These are phyloP conservation scores for Rhyacophila brunnea DNA, from an alignment of 1,140 invertebrate genomes.

Conservation along the genomic window DNA sequence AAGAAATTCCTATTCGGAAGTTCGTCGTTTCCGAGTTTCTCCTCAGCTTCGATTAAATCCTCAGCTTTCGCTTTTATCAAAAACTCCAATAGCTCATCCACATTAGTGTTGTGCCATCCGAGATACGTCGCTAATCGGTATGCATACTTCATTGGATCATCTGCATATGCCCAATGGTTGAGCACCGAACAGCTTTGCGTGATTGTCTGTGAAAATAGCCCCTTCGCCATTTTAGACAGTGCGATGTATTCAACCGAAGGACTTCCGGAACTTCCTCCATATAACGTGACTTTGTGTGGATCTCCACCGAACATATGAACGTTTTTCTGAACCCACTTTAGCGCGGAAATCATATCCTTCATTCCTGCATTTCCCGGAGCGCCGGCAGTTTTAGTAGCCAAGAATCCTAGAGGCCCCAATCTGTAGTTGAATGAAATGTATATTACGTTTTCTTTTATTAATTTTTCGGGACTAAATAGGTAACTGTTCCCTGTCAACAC, in stretches of 20 bases:
- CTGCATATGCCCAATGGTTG: constrained; percentile 59
- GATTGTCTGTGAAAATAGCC: constrained; percentile 52
- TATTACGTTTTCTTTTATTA: constrained; percentile 63
- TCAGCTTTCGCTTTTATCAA: constrained; percentile 39
- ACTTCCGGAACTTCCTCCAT: constrained; percentile 52
- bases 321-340: constrained; percentile 59
- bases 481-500: constrained; percentile 53
- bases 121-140: constrained; percentile 44
- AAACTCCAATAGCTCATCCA: constrained; percentile 43
- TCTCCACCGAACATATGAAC: constrained; percentile 53
- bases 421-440: constrained; percentile 70
- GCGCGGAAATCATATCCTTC: constrained; percentile 58
- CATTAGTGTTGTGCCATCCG: constrained; percentile 42
- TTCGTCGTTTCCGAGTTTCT: constrained; percentile 6
- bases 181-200: constrained; percentile 69
- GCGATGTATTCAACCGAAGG: constrained; percentile 47
- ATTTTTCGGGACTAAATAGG: constrained; percentile 60
- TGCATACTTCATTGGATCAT: constrained; percentile 44
- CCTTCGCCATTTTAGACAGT: constrained; percentile 43
- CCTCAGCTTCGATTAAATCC: constrained; percentile 39
- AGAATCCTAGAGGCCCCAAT: constrained; percentile 63
- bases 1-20: constrained; percentile 38
- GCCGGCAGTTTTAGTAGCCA: constrained; percentile 58
- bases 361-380: constrained; percentile 60
- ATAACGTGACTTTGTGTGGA: constrained; percentile 47